A percentile compares a stretch with the other conserved stretches of the same genome.
Evolutionary conservation across 2,888 invertebrate genomes (phyloP).

Genomic region (Campaea margaritaria): DNA sequence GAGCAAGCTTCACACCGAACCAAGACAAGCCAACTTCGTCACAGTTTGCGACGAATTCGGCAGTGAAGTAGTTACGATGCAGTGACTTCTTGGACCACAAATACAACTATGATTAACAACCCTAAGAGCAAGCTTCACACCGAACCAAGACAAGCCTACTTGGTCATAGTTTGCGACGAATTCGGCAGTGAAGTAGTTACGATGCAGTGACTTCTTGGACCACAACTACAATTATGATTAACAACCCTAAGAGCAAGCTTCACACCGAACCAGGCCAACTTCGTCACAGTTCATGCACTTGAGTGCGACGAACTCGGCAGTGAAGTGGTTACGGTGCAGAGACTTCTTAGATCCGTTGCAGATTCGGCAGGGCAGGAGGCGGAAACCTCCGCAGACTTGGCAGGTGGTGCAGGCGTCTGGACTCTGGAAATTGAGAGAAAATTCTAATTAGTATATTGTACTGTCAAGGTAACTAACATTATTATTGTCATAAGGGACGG

Average conservation of each 20-base stretch:
- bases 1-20: too few relatives aligned
- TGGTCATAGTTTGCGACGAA: too few relatives aligned
- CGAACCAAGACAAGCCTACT: too few relatives aligned
- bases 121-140: too few relatives aligned
- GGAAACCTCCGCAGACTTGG: constrained; percentile 95
- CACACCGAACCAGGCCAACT: constrained; percentile 96
- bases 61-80: too few relatives aligned
- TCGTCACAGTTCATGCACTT: constrained; percentile 98
- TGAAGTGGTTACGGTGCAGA: constrained; percentile 96
- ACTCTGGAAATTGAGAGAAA: constrained; percentile 85
- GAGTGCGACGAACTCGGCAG: constrained; percentile 96
- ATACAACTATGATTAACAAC: too few relatives aligned
- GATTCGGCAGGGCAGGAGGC: constrained; percentile 94
- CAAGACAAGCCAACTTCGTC: too few relatives aligned
- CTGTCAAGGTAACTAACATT: background rate
- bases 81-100: too few relatives aligned
- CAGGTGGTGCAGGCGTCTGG: constrained; percentile 93
- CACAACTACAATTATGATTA: background rate
- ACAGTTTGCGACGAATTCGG: too few relatives aligned
- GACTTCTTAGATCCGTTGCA: constrained; percentile 99
- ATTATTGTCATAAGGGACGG: too few relatives aligned
- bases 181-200: too few relatives aligned
- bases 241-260: constrained; percentile 87
- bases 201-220: too few relatives aligned
- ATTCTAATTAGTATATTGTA: background rate